Percentiles rank a stretch among this genome's conserved stretches.
phyloP scores from a whole-genome alignment of 2,113 vertebrate genomes.

The Lamprologus sp. region DNA sequence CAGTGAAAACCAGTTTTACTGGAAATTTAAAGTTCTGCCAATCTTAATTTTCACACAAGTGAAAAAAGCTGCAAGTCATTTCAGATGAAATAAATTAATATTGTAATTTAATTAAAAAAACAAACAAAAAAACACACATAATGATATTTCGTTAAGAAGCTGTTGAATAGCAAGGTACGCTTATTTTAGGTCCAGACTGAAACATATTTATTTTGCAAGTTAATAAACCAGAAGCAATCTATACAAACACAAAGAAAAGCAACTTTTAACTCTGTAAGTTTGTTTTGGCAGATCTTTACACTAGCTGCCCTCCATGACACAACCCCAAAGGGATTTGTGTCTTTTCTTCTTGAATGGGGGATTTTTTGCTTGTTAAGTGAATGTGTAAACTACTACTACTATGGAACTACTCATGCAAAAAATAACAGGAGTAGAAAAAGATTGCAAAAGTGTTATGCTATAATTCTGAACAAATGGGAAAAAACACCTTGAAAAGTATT shows the following conservation, averaged over 20 bases:
- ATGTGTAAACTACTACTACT: not conserved
- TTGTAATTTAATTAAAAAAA: not conserved
- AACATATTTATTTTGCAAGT: not conserved
- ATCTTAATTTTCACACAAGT: not conserved
- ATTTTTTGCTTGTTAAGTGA: not conserved
- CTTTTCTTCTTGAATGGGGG: not conserved
- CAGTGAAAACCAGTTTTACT: not conserved
- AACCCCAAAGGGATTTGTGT: not conserved
- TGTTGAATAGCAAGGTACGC: not conserved
- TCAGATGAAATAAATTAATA: not conserved
- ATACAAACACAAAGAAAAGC: not conserved
- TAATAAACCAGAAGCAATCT: not conserved
- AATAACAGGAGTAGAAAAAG: not conserved
- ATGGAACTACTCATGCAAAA: not conserved
- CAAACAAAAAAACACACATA: not conserved
- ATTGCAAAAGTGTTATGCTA: not conserved
- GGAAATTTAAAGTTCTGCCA: not conserved
- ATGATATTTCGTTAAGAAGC: not conserved
- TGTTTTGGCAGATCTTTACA: not conserved
- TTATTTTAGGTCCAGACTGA: not conserved
- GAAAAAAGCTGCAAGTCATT: not conserved
- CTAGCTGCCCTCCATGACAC: not conserved
- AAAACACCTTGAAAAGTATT: not conserved
- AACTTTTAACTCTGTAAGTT: not conserved
- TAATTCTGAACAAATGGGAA: not conserved